Percentiles rank a stretch among this genome's conserved stretches.
phyloP scores from a whole-genome alignment of 2,797 vertebrate species.

The Fratercula arctica region DNA sequence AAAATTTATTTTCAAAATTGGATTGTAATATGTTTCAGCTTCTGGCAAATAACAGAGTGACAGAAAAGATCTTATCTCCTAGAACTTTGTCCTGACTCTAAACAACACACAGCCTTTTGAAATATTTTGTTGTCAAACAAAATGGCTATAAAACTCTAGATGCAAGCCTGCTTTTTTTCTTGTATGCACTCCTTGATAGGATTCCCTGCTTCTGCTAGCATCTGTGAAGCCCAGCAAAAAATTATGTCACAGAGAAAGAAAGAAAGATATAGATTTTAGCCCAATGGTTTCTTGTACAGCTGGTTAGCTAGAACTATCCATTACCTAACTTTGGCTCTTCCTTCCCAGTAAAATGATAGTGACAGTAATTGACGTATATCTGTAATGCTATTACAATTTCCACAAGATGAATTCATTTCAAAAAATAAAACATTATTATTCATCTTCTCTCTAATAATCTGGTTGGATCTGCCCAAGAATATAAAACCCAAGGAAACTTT shows the following conservation, averaged over 20 bases:
- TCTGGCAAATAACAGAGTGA: not conserved
- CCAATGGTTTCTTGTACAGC: not conserved
- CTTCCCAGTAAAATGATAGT: not conserved
- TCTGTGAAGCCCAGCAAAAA: not conserved
- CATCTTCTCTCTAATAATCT: not conserved
- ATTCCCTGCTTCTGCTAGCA: not conserved
- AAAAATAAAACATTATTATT: not conserved
- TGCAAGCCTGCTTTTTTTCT: not conserved
- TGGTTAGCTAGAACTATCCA: not conserved
- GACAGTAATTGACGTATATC: not conserved
- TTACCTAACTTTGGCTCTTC: not conserved
- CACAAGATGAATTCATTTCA: not conserved
- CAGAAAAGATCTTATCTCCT: not conserved
- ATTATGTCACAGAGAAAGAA: not conserved
- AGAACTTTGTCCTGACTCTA: not conserved
- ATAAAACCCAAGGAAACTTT: not conserved
- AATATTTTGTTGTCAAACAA: not conserved
- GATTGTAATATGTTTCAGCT: not conserved
- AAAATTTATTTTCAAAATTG: not conserved
- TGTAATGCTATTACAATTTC: not conserved
- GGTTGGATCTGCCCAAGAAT: not conserved
- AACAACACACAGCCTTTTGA: not conserved
- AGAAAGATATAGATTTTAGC: not conserved
- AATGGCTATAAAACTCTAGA: not conserved
- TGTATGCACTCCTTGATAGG: not conserved